Conservation (phyloP, 1,140 invertebrate species). For the Leptinotarsa lineolata region DNA sequence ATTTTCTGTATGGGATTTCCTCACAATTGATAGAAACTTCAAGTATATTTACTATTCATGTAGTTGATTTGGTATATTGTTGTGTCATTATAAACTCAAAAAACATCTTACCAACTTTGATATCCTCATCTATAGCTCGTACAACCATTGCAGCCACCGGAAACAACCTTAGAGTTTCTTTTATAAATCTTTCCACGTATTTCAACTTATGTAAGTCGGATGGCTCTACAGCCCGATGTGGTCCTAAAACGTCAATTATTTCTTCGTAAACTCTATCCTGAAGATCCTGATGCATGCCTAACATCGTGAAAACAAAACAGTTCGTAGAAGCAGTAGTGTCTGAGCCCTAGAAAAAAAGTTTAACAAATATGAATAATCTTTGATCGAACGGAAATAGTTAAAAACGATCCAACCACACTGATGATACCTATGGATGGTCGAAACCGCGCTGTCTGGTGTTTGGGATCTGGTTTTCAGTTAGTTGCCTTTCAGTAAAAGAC, state of each 20-base stretch:
- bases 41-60: no score
- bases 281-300: conserved; percentile 47
- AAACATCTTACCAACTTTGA: conserved; percentile 35
- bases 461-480: no score
- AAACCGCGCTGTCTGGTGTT: no score
- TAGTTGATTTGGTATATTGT: no score
- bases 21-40: no score
- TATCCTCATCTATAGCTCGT: conserved; percentile 56
- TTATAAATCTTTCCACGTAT: conserved; percentile 68
- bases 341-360: conserved; percentile 33
- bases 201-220: conserved; percentile 65
- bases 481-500: no score
- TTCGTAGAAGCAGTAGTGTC: conserved; percentile 41
- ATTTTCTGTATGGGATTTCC: no score
- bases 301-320: conserved; percentile 39
- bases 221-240: conserved; percentile 48
- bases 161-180: conserved; percentile 68
- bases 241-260: conserved; percentile 59
- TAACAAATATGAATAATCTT: not conserved
- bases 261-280: conserved; percentile 63
- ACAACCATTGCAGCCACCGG: conserved; percentile 66
- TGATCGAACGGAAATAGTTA: not conserved
- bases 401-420: no score
- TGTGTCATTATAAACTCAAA: no score
- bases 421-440: no score